Percentiles rank a stretch among this genome's conserved stretches.
These are phyloP conservation scores for Grammomys surdaster DNA, from an alignment of 2,113 vertebrate genomes.

Conservation along the genomic window DNA sequence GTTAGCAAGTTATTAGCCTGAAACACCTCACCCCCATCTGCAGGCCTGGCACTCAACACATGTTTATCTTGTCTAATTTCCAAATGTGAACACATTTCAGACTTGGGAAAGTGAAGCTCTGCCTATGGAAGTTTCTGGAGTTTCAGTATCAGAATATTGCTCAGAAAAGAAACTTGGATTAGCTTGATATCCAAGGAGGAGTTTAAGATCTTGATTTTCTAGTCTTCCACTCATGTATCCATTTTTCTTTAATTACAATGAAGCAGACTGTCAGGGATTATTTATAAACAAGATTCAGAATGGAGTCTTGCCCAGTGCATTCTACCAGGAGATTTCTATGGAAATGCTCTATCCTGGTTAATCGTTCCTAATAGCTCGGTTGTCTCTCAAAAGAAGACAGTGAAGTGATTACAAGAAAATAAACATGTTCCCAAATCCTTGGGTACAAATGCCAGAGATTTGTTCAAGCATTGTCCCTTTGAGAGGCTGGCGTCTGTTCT, in stretches of 20 bases:
- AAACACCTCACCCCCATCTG: fast-evolving
- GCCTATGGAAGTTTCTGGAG: not conserved
- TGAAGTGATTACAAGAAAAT: conserved; percentile 58
- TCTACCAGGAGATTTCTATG: conserved; percentile 52
- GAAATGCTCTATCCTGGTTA: conserved; percentile 49
- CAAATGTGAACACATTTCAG: fast-evolving
- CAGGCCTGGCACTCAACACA: fast-evolving
- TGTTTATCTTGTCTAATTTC: not conserved
- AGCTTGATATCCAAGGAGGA: not conserved
- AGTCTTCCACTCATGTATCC: too few relatives aligned
- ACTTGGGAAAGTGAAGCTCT: not conserved
- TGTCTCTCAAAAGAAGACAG: conserved; percentile 33
- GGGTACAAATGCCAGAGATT: not conserved
- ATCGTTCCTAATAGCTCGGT: not conserved
- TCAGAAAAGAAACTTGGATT: not conserved
- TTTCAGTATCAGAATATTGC: not conserved
- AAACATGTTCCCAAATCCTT: not conserved
- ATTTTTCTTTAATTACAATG: not conserved
- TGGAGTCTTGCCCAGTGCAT: conserved; percentile 19
- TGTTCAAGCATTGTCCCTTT: not conserved
- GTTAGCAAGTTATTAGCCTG: fast-evolving
- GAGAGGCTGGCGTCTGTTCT: not conserved
- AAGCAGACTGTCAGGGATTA: not conserved
- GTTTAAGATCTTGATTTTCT: not conserved
- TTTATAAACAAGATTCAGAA: conserved; percentile 34